Evolutionary conservation across 2,888 invertebrate genomes (phyloP).

Genomic region (Nymphalis urticae): DNA sequence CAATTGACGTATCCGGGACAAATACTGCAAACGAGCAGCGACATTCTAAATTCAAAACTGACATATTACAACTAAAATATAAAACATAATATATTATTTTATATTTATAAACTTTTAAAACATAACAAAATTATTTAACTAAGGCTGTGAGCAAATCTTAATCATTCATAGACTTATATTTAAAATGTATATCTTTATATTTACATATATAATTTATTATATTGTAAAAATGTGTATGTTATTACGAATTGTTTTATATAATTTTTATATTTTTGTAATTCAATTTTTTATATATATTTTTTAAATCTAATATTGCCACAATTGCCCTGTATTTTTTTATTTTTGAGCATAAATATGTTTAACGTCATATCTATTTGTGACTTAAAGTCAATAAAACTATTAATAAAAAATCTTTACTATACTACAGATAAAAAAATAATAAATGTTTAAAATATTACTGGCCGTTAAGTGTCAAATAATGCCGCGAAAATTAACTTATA

Average conservation of each 20-base stretch:
- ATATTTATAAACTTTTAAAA: conserved; percentile 38
- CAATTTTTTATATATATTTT: conserved; percentile 24
- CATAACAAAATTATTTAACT: conserved; percentile 32
- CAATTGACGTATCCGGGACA: no score
- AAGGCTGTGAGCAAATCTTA: conserved; percentile 16
- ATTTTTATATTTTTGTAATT: conserved; percentile 37
- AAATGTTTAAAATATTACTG: conserved; percentile 41
- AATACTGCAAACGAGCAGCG: no score
- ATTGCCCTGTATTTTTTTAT: conserved; percentile 55
- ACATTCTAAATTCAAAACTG: no score
- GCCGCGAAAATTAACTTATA: conserved; percentile 30
- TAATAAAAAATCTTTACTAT: background rate
- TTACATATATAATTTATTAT: background rate
- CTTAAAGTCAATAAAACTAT: conserved; percentile 6
- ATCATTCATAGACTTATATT: background rate
- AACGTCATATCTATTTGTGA: conserved; percentile 10
- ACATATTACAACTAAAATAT: background rate
- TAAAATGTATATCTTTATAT: background rate
- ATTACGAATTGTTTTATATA: conserved; percentile 25
- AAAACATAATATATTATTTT: conserved; percentile 25
- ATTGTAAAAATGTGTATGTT: background rate
- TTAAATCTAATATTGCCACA: conserved; percentile 66
- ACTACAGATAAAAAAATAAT: conserved; percentile 9
- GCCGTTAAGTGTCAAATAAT: conserved; percentile 42
- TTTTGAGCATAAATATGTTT: conserved; percentile 44